These are phyloP conservation scores for Diploscapter pachys DNA, from an alignment of 1,140 invertebrate genomes.

Conservation along the genomic window DNA sequence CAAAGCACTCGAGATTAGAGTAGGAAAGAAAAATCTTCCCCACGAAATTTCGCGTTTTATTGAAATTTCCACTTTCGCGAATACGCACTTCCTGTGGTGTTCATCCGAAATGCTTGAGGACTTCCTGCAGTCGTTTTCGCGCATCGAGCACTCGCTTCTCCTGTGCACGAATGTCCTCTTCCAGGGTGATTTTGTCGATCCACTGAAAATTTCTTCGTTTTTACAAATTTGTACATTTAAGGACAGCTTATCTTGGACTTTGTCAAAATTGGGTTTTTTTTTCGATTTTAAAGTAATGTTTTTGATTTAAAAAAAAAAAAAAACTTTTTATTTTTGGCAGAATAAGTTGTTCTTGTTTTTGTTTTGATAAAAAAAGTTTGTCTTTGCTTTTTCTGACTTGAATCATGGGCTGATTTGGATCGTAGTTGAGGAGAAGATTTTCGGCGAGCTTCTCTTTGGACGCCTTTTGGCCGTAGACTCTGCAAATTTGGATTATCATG, in stretches of 20 bases:
- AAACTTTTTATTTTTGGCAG: too few relatives aligned
- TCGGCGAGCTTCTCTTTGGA: background rate
- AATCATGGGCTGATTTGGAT: conserved; percentile 7
- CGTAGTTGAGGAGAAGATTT: conserved; percentile 1
- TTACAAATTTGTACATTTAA: background rate
- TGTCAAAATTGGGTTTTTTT: background rate
- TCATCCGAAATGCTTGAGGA: conserved; percentile 25
- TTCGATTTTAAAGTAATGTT: too few relatives aligned
- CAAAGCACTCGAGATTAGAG: too few relatives aligned
- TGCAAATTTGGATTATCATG: background rate
- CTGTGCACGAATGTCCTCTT: conserved; percentile 15
- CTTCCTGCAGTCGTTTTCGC: conserved; percentile 26
- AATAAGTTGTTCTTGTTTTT: too few relatives aligned
- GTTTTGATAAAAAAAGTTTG: too few relatives aligned
- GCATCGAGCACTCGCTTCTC: conserved; percentile 26
- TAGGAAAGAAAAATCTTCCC: too few relatives aligned
- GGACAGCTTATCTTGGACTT: background rate
- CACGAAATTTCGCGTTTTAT: too few relatives aligned
- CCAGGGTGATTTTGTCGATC: conserved; percentile 6
- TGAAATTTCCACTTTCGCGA: too few relatives aligned
- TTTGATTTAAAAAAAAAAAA: too few relatives aligned
- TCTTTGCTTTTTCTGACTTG: background rate
- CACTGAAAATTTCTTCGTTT: conserved; percentile 3
- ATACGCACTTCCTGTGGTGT: background rate
- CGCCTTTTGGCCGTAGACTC: conserved; percentile 12